Evolutionary conservation across 2,113 vertebrate genomes (phyloP), one percentile per base, ranked within the genome.

Genomic region (Mesembrinibis cayennensis): DNA sequence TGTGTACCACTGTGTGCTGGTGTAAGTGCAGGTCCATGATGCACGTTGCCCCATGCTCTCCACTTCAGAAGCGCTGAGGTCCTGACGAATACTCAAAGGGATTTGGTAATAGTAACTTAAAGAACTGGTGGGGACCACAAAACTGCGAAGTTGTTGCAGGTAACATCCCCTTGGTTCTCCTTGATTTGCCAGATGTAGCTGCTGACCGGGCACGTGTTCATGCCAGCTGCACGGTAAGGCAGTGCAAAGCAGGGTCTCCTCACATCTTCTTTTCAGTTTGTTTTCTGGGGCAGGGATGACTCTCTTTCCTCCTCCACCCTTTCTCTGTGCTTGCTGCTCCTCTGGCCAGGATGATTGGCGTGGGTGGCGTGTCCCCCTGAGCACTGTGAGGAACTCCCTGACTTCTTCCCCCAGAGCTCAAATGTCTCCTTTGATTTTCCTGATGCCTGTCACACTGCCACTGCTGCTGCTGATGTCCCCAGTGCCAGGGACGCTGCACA

Each of bases 371-470:
- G 44, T 95, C 79, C 87, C 96, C 86, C 71, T 56, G 70, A 85
- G 95, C 90, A 13, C 66, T 55, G 26, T 55, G 61, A 82, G 79
- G 87, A 90, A 90, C 61, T 94, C 90, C 82, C 85, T 86, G 88
- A 55, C 66, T 96, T 95, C 66, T 66, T 90, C 47, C 85, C 90
- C 53, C 3, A 7, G 78, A 95, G 94, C 85, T 82, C 61, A 82
- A 32, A 87, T 0, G 90, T 92, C 95, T 96, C 74, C 56, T 96
- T 71, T 71, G 61, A 94, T 97, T 96, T 96, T 86, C 66, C 70
- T 93, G 92, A 92, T 1, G 77, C 87, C 72, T 95, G 90, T 95
- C 94, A 85, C 79, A 52, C 92, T 95, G 85, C 73, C 87, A 71
- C 85, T 85, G 70, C 73, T 6, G 3, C 82, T 70, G 69, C 38